Base-by-base conservation (phyloP, 1,140 invertebrate genomes). In the Hesperophylax magnus region DNA sequence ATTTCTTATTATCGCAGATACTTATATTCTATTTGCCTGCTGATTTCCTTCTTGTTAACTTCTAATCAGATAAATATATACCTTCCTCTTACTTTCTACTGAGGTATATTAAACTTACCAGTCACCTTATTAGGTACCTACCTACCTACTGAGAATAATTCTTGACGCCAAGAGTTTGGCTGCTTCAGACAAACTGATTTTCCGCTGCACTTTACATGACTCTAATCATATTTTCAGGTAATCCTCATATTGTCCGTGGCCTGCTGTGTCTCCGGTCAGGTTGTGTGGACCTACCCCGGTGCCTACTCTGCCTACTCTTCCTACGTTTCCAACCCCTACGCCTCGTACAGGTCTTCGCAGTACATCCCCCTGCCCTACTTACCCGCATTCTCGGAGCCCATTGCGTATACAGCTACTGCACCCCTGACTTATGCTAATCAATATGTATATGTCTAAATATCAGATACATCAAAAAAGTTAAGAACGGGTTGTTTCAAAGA, bases 381-480 rank as follows among this genome's bases (percentile, higher is more conserved):
- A 18, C 81, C 86, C 3, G 82, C 85, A 18, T 88, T 88, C 83
- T 85, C 86, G 52, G 81, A 54, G 22, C 86, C 87, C 5, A 82
- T 87, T 0, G 84, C 88, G 1, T 89, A 89, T 82, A 83, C 86
- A 17, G 87, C 88, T n/a, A n/a, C n/a, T n/a, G 87, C 88, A 75
- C 87, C 88, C 5, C 31, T 76, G 7, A 82, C 88, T 3, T 90
- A 90, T 61, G 61, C 53, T 20, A 54, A 53, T n/a, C 53, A 69
- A 81, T 72, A 39, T 39, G 34, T 39, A 8, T 39, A 39, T 39
- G 34, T 39, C 34, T 39, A 39, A 39, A 39, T 7, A 39, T 39
- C 34, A 39, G 9, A 2, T 7, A 31, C 2, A 31, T 31, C 2
- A 39, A 8, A 39, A 0, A 39, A 8, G 7, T 8, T 39, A 4